Evolutionary conservation across 2,888 invertebrate species (phyloP), one percentile per base, ranked within the genome.

Genomic region (Proisotoma minuta): DNA sequence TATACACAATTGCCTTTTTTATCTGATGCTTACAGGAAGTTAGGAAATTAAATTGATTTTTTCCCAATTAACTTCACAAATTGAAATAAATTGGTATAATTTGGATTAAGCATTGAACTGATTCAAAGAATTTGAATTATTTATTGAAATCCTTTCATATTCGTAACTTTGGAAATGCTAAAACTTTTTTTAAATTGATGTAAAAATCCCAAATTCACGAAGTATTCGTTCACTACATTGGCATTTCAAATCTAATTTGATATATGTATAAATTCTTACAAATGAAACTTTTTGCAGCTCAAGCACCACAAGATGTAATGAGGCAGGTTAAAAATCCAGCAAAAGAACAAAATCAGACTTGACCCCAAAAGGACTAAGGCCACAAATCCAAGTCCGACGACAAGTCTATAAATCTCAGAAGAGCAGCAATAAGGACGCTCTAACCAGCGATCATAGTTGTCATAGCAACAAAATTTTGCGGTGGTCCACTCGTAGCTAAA

Each of bases 401-500:
- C 64, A 15, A 73, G 58, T 43, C 68, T 71, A 49, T 71, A 71
- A 4, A 66, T 67, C 57, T 71, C 72, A 10, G 70, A 70, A 24
- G 68, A 69, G 61, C 72, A 71, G 29, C 70, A 72, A 34, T 51
- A 71, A 4, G 72, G 70, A 53, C 53, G 53, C 22, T 43, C 49
- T 28, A 68, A 67, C 40, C 56, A 65, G 1, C 64, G 26, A 29
- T 69, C 71, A 29, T 63, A 67, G 29, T 62, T 64, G 26, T 66
- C 66, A 39, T 71, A 72, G 57, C 72, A 72, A 56, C 72, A 72
- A 27, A 63, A 63, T 8, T 69, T 67, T 29, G 57, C 60, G 2
- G 70, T 64, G 8, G 71, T 71, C 72, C 72, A 72, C 51, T 69
- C 71, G 70, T 70, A 72, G 49, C 68, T 68, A 47, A 68, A 73